Evolutionary conservation across 2,888 invertebrate genomes (phyloP), one percentile per base, ranked within the genome.

Genomic region (Brassicogethes aeneus): DNA sequence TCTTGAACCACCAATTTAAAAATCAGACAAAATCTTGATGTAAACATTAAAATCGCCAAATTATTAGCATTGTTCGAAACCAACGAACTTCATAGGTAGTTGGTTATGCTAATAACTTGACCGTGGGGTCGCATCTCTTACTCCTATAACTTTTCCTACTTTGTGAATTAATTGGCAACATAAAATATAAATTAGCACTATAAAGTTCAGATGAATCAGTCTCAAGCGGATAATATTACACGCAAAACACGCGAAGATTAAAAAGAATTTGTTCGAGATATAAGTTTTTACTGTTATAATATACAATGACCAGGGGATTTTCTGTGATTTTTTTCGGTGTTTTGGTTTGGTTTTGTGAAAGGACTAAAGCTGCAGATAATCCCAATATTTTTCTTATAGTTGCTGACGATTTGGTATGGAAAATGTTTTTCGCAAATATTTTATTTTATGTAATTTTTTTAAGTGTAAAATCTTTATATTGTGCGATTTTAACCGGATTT

Each of bases 31-130:
- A n/a, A n/a, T n/a, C n/a, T n/a, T n/a, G n/a, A n/a, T n/a, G n/a
- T n/a, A n/a, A n/a, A n/a, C n/a, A n/a, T n/a, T n/a, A n/a, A n/a
- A n/a, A n/a, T n/a, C n/a, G n/a, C n/a, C n/a, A n/a, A n/a, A n/a
- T n/a, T n/a, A n/a, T n/a, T n/a, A n/a, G n/a, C n/a, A 32, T 32
- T 32, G 32, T 32, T 13, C 14, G 32, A 48, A 56, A 53, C 51
- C 53, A 56, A 54, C 53, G 51, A 58, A 55, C 57, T 60, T 57
- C 56, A 58, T 53, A 57, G 53, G 43, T 50, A 53, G 56, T 51
- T 57, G 55, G 52, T 45, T 53, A 54, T 55, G 53, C 36, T 60
- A 60, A 60, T 44, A 50, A 46, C 47, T 41, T 54, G 57, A 43
- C 57, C 57, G 51, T 57, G 57, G 51, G 41, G 44, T 40, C 10